Conservation (phyloP, 2,113 vertebrate genomes). For the Isurus oxyrinchus region DNA sequence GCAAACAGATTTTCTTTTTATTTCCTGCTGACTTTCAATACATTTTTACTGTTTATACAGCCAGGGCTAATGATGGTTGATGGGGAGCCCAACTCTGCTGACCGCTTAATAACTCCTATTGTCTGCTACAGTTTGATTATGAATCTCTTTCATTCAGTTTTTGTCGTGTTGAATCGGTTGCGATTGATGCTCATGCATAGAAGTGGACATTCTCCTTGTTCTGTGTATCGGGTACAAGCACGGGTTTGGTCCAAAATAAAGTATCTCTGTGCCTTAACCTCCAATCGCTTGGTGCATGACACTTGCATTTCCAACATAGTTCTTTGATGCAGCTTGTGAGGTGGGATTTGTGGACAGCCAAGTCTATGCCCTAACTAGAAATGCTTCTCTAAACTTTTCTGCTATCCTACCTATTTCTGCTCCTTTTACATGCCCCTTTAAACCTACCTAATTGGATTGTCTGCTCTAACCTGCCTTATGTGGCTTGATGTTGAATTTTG, state of each 20-base stretch:
- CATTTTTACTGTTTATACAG: background rate
- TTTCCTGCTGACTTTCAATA: background rate
- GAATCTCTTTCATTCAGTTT: background rate
- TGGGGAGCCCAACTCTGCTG: background rate
- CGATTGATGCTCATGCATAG: background rate
- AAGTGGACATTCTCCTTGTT: background rate
- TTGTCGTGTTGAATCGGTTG: background rate
- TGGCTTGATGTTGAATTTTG: too few relatives aligned
- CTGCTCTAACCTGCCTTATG: too few relatives aligned
- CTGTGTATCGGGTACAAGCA: background rate
- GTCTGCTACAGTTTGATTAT: background rate
- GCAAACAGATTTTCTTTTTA: background rate
- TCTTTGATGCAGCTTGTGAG: background rate
- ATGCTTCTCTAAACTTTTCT: too few relatives aligned
- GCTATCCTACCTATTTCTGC: too few relatives aligned
- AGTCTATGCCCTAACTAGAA: too few relatives aligned
- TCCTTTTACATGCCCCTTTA: too few relatives aligned
- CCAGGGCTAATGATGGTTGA: background rate
- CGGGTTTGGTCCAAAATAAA: background rate
- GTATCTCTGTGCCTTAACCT: conserved; percentile 30
- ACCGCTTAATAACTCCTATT: background rate
- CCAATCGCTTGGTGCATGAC: background rate
- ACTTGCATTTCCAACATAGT: background rate
- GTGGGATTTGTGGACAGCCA: too few relatives aligned
- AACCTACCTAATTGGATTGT: too few relatives aligned